phyloP scores from a whole-genome alignment of 2,113 vertebrate species.

The Xerus inauris region DNA sequence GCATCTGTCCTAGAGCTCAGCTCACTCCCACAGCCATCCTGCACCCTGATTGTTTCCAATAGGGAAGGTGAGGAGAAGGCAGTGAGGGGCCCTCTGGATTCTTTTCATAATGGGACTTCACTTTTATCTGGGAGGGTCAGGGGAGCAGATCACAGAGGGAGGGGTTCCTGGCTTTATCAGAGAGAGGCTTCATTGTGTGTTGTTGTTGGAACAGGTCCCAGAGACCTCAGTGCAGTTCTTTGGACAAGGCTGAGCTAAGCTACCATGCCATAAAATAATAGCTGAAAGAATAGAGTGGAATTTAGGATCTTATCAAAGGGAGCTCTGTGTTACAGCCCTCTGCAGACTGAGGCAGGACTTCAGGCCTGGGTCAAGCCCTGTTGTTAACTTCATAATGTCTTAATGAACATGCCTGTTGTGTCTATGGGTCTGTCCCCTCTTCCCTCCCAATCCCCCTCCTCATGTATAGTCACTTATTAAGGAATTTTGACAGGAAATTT shows the following conservation, averaged over 20 bases:
- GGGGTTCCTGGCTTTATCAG: conserved; percentile 65
- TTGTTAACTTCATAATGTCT: conserved; percentile 56
- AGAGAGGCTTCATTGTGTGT: conserved; percentile 78
- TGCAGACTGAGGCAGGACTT: conserved; percentile 52
- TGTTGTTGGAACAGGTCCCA: conserved; percentile 77
- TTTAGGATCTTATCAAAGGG: conserved; percentile 66
- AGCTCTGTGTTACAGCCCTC: conserved; percentile 61
- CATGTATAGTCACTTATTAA: conserved; percentile 13
- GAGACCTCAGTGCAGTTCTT: conserved; percentile 61
- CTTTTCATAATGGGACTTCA: conserved; percentile 54
- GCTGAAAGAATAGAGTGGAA: conserved; percentile 57
- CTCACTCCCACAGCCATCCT: background rate
- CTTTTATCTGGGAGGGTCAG: conserved; percentile 57
- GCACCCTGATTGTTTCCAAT: background rate
- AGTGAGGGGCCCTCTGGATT: background rate
- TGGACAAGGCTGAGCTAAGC: conserved; percentile 65
- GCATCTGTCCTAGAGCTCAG: background rate
- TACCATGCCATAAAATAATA: conserved; percentile 73
- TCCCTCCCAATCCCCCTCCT: background rate
- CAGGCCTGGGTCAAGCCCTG: conserved; percentile 57
- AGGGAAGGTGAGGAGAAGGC: conserved; percentile 21
- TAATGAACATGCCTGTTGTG: conserved; percentile 72
- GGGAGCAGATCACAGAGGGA: conserved; percentile 43
- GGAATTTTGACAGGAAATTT: conserved; percentile 35
- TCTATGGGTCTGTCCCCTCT: background rate